Evolutionary conservation across 2,888 invertebrate species (phyloP), one percentile per base, ranked within the genome.

Genomic region (Vesta saturnalis): DNA sequence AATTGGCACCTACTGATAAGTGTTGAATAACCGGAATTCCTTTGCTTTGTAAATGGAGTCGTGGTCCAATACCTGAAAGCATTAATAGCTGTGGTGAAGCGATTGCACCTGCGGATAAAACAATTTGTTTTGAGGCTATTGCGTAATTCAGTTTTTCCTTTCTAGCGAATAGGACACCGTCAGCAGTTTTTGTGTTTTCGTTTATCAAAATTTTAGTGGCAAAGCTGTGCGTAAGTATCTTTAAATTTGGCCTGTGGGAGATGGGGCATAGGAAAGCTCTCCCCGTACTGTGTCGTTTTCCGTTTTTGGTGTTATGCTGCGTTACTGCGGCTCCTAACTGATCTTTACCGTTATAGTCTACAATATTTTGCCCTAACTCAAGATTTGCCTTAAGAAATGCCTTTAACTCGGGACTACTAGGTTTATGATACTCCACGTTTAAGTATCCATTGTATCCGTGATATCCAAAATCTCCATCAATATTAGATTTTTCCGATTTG

Each of bases 31-130:
- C 86, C 0, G 85, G 80, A 59, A 94, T 91, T 1, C 86, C 85
- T 5, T 89, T 76, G 43, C 88, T 83, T 1, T 80, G 73, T 2
- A 93, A 82, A 78, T 92, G 89, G 0, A 87, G 83, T 14, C 79
- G 81, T 0, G 92, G 92, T 0, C 92, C 92, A 22, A 94, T 85
- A 10, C 95, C 95, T 0, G 94, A 94, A 12, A 95, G 81, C 92
- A 94, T 91, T 54, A 96, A 82, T 8, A 95, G 81, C 80, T 95
- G 94, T 0, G 95, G 94, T 0, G 94, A 92, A 70, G 91, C 92
- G 22, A 95, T 89, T 0, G 92, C 85, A 3, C 95, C 95, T 0
- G 93, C 93, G 8, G 91, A 89, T 15, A 95, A 82, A 58, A 95
- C 87, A 0, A 95, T 87, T 83, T 93, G 94, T 72, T 90, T 92